Evolutionary conservation across 2,888 invertebrate species (phyloP), one percentile per base, ranked within the genome.

Genomic region (Ennomos erosarius): DNA sequence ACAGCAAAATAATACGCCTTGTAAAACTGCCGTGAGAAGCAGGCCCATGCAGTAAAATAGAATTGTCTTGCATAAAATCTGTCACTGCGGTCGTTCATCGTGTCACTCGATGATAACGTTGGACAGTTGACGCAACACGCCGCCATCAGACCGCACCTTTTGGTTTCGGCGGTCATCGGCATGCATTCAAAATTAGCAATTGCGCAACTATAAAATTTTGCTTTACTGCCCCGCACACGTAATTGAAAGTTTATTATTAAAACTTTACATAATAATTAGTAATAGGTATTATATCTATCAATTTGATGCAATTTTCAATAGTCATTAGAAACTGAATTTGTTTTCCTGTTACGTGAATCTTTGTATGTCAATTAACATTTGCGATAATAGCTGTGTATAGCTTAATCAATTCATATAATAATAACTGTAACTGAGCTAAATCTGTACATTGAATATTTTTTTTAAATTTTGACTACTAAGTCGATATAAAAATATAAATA

Each of bases 121-220:
- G 61, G 58, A 51, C 55, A 26, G 58, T 62, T 71, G 70, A 69
- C 62, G 71, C 59, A 71, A 73, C 58, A 51, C 48, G 10, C 11
- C 47, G 57, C 55, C 65, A 66, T 65, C 68, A 55, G 67, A 71
- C 71, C 71, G 69, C 70, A 69, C 72, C 73, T 74, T 71, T 71
- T 69, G 57, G 51, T 66, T 67, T 71, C 62, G 69, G 67, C 74
- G 73, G 72, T 74, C 72, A 64, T 75, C 76, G 71, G 71, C 67
- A 61, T 75, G 68, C 55, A 74, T 68, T 69, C 61, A 66, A 68
- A 74, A 70, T 68, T 66, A 66, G 64, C 56, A 60, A 63, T 74
- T 73, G 68, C 70, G 70, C 70, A 74, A 75, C 55, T 58, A 40
- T 38, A 52, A 46, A 36, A 62, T 63, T 68, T 51, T 60, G 53